Evolutionary conservation across 2,888 invertebrate species (phyloP).

Genomic region (Ecliptopera silaceata): DNA sequence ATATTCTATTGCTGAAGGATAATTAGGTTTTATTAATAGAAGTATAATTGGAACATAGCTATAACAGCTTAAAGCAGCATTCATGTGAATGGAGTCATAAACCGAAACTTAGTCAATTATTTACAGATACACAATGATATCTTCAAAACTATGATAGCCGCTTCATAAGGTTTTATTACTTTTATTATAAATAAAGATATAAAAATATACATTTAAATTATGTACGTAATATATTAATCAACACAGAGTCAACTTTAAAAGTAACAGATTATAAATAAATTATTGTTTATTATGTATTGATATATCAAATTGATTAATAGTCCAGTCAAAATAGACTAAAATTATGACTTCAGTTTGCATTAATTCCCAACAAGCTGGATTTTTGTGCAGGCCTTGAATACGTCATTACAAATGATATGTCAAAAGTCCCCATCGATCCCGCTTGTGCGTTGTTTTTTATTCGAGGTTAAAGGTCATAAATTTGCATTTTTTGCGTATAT

Average conservation of each 20-base stretch:
- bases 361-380: too few relatives aligned
- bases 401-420: too few relatives aligned
- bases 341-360: too few relatives aligned
- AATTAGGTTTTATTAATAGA: background rate
- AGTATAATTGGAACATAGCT: background rate
- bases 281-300: constrained; percentile 20
- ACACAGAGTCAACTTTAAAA: constrained; percentile 70
- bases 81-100: constrained; percentile 17
- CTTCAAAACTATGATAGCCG: constrained; percentile 53
- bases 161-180: constrained; percentile 63
- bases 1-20: background rate
- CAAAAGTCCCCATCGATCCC: too few relatives aligned
- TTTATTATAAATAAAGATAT: constrained; percentile 74
- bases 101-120: constrained; percentile 24
- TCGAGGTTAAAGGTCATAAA: too few relatives aligned
- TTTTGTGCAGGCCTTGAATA: too few relatives aligned
- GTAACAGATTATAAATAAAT: constrained; percentile 63
- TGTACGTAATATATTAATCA: constrained; percentile 72
- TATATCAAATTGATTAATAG: constrained; percentile 41
- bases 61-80: constrained; percentile 18
- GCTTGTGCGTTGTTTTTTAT: too few relatives aligned
- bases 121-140: constrained; percentile 48
- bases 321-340: too few relatives aligned
- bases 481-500: too few relatives aligned
- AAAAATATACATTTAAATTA: constrained; percentile 78